These are phyloP conservation scores for Hippocampus comes DNA, from an alignment of 2,113 vertebrate genomes.

Conservation along the genomic window DNA sequence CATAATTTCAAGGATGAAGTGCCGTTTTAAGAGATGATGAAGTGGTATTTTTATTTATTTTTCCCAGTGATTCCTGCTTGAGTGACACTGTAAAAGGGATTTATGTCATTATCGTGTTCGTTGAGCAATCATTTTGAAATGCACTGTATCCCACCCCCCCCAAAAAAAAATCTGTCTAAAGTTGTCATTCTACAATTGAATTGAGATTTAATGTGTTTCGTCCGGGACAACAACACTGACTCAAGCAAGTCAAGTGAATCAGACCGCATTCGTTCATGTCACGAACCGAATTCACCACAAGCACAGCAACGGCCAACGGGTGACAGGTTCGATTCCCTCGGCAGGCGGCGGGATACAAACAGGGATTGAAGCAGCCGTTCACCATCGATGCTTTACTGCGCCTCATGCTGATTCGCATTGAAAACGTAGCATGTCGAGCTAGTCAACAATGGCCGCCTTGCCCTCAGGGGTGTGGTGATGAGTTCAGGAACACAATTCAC, in stretches of 20 bases:
- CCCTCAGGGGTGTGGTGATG: neutral
- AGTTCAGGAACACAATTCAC: conserved; percentile 1
- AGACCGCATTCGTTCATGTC: neutral
- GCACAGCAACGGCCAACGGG: no score
- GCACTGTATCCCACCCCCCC: no score
- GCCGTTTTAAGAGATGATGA: neutral
- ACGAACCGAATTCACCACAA: neutral
- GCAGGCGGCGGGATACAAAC: no score
- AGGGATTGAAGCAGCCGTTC: no score
- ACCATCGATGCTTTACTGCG: neutral
- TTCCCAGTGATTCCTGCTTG: no score
- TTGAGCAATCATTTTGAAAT: no score
- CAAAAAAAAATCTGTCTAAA: no score
- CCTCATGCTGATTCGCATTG: neutral
- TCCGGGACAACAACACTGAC: neutral
- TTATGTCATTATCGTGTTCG: no score
- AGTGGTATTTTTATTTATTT: neutral
- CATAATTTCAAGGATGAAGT: neutral
- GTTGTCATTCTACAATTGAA: no score
- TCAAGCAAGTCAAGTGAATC: no score
- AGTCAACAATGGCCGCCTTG: neutral
- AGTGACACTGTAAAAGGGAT: no score
- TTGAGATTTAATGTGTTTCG: neutral
- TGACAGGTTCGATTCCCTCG: no score
- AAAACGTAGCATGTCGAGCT: neutral